Evolutionary conservation across 2,797 vertebrate species (phyloP), one percentile per base, ranked within the genome.

Genomic region (Squalus acanthias): DNA sequence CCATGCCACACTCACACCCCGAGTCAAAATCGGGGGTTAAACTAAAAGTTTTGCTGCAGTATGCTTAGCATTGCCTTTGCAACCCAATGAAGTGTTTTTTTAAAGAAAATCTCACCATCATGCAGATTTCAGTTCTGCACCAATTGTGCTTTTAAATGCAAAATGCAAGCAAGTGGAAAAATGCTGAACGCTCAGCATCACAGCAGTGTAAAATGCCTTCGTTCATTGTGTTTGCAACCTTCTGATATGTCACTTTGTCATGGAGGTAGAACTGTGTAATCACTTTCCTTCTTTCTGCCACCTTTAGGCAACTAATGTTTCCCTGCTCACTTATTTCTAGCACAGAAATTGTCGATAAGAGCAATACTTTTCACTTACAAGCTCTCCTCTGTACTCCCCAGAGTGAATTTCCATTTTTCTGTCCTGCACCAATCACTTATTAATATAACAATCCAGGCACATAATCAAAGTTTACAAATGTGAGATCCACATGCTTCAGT

Each of bases 231-330:
- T 46, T 82, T 82, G 79, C 79, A 46, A 82, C 79, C 39, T 82
- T 20, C n/a, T 82, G 79, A 82, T 82, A 82, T 46, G 79, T 82
- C 79, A 82, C n/a, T 82, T 82, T 82, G n/a, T 82, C 79, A 46
- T 82, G 79, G 4, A 39, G 76, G 13, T 82, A 7, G 7, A 26
- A 72, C 24, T 74, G 26, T 74, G 72, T 2, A 74, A 74, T 74
- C 72, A 33, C 26, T 74, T 33, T 74, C 39, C 79, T 46, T 46
- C n/a, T 46, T 82, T 46, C 39, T 82, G 79, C n/a, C 76, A 39
- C n/a, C n/a, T 82, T 82, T 82, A 39, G 15, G n/a, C n/a, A 82
- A 82, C 79, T 46, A 20, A 46, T 82, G 17, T 39, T 46, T 39
- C 76, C 3, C n/a, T 46, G 74, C 12, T 76, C 74, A 3, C 10